Conservation (phyloP, 2,113 vertebrate genomes). For the Pituophis catenifer region DNA sequence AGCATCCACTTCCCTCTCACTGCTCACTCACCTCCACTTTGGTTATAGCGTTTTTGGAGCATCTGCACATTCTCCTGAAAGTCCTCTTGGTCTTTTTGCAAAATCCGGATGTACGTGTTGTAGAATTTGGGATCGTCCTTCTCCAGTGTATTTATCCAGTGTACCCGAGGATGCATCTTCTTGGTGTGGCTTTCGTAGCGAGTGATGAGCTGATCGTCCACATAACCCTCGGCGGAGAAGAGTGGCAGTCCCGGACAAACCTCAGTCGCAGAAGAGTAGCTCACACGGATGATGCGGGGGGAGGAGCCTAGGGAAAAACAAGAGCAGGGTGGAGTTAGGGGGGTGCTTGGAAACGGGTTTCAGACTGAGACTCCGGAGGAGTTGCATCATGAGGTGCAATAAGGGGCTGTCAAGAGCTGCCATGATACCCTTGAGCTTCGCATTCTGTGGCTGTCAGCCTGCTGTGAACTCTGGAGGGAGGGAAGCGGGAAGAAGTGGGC, state of each 20-base stretch:
- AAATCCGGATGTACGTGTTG: accelerated
- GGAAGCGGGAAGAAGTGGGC: neutral
- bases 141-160: slow-evolving; percentile 32
- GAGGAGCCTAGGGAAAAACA: neutral
- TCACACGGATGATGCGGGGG: neutral
- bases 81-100: accelerated
- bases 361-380: neutral
- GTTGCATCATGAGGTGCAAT: neutral
- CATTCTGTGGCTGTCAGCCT: too few species aligned
- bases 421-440: too few species aligned
- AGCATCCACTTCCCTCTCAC: neutral
- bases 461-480: neutral
- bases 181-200: slow-evolving; percentile 9
- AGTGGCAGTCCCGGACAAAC: neutral
- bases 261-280: neutral
- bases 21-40: neutral
- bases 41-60: neutral
- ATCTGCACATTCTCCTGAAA: neutral
- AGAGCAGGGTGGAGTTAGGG: neutral
- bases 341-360: neutral
- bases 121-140: accelerated
- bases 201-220: slow-evolving; percentile 10
- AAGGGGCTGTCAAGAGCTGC: too few species aligned
- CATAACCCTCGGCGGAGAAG: neutral
- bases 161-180: neutral